Base-by-base conservation (phyloP, 2,113 vertebrate genomes). In the Paratilapia polleni region DNA sequence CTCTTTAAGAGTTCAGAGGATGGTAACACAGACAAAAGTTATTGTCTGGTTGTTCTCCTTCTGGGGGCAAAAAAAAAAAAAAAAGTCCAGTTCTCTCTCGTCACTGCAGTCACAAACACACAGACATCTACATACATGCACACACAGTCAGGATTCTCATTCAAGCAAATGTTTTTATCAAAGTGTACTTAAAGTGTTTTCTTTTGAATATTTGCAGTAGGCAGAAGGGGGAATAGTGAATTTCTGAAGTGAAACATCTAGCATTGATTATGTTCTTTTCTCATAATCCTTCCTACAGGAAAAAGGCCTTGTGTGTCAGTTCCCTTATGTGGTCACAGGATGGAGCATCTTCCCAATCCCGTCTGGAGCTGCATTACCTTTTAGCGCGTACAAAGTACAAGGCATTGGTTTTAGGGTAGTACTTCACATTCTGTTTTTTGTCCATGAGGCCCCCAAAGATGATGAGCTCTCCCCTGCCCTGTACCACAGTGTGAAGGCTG, bases 351-450 rank as follows among this genome's bases (percentile, higher is more conserved):
- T 80, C 63, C 63, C 31, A 24, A 24, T 80, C 63, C 61, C 22
- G 4, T 49, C 87, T 81, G 74, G 26, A 85, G 80, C 75, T 87
- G 90, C 93, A 97, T 97, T 97, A 99, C 98, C 98, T 99, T 93
- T 99, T 99, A 38, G 98, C 98, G 47, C 98, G 96, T 79, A 99
- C 98, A 90, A 99, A 99, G 96, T 99, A 99, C 98, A 99, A 97
- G 97, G 98, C 98, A 77, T 99, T 99, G 81, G 98, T 99, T 97
- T 99, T 99, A 87, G 98, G 98, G 92, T 99, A 99, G 90, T 99
- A 99, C 93, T 99, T 99, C 82, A 99, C 98, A 90, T 99, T 99
- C 92, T 99, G 98, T 95, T 99, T 99, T 96, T 99, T 99, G 98
- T 99, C 98, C 97, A 99, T 99, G 85, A 99, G 96, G 52, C 98